Percentiles rank a stretch among this genome's conserved stretches.
phyloP scores from a whole-genome alignment of 2,113 vertebrate genomes.

The Myocastor coypus region DNA sequence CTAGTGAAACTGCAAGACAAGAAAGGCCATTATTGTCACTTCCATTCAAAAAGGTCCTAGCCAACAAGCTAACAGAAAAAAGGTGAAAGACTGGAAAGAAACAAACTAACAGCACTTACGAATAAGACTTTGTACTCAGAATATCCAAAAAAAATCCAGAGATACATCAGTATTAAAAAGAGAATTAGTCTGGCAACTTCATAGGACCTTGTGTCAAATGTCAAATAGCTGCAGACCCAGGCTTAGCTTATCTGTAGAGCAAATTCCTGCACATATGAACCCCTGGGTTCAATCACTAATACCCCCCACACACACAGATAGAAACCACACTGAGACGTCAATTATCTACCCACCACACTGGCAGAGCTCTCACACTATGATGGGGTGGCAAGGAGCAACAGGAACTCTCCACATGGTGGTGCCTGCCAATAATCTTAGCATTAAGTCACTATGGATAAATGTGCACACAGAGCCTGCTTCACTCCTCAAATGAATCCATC shows the following conservation, averaged over 20 bases:
- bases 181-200: background rate
- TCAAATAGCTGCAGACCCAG: background rate
- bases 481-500: background rate
- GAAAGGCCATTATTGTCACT: background rate
- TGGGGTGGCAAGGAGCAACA: background rate
- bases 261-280: background rate
- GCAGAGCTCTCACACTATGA: background rate
- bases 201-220: background rate
- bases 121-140: background rate
- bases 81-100: background rate
- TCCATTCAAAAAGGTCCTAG: background rate
- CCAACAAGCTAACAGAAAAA: constrained; percentile 2
- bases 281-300: background rate
- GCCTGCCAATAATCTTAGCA: background rate
- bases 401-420: background rate
- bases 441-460: background rate
- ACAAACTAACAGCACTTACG: background rate
- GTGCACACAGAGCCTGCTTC: background rate
- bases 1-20: constrained; percentile 24
- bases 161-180: constrained; percentile 18
- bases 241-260: background rate
- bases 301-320: background rate
- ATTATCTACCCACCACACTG: background rate
- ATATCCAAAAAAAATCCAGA: constrained; percentile 3
- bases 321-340: constrained; percentile 13